Evolutionary conservation across 2,113 vertebrate species (phyloP).

Genomic region (Ornithorhynchus anatinus): DNA sequence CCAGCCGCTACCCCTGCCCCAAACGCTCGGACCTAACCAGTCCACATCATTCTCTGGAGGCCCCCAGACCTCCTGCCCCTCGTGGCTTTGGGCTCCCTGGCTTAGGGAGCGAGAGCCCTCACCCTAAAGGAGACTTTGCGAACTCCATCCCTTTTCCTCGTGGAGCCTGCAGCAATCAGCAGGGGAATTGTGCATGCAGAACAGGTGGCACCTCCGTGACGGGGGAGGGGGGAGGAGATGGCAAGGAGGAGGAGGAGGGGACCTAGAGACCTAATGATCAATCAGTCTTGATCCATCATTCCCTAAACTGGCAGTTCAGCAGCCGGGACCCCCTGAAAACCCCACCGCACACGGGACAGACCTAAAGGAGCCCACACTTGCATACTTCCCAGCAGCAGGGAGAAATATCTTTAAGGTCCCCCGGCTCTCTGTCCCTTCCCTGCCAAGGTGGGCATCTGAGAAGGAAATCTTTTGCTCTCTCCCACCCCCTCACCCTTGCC

Average conservation of each 20-base stretch:
- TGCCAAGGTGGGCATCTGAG: background rate
- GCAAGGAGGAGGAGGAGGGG: rapidly evolving
- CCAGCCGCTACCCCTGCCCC: too few species aligned
- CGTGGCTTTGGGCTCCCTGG: background rate
- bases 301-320: background rate
- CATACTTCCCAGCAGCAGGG: too few species aligned
- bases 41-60: too few species aligned
- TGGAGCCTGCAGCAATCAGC: background rate
- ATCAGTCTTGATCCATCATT: rapidly evolving
- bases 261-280: rapidly evolving
- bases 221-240: background rate
- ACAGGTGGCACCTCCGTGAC: background rate
- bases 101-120: background rate
- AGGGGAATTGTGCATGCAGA: background rate
- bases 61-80: too few species aligned
- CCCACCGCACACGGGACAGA: rapidly evolving
- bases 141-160: rapidly evolving
- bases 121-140: rapidly evolving
- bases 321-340: background rate
- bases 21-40: too few species aligned
- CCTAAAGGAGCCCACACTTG: too few species aligned
- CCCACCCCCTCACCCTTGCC: rapidly evolving
- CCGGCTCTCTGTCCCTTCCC: background rate
- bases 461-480: too few species aligned
- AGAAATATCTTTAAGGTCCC: background rate